Percentiles rank a stretch among this genome's conserved stretches.
phyloP scores from a whole-genome alignment of 2,888 invertebrate species.

The Polyploca ridens region DNA sequence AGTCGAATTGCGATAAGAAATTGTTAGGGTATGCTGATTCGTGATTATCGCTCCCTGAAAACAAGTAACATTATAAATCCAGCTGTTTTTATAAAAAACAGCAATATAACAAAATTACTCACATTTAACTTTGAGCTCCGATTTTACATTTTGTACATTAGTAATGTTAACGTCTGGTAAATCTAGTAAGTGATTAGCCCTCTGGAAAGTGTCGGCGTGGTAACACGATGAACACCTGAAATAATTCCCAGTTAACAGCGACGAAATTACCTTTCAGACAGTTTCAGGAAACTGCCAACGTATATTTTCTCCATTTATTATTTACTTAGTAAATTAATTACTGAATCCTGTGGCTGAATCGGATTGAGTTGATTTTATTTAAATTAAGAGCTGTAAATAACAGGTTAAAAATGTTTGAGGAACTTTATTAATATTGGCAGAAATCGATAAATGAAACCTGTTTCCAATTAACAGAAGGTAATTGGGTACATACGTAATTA shows the following conservation, averaged over 20 bases:
- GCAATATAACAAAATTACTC: constrained; percentile 48
- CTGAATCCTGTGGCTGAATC: too few relatives aligned
- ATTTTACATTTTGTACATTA: constrained; percentile 50
- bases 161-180: constrained; percentile 77
- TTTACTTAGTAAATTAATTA: neutral
- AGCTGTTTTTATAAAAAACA: too few relatives aligned
- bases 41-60: constrained; percentile 86
- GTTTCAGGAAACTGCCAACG: neutral
- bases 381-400: neutral
- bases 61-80: too few relatives aligned
- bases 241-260: constrained; percentile 20
- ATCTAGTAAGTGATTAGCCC: constrained; percentile 82
- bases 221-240: constrained; percentile 85
- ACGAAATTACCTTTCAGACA: neutral
- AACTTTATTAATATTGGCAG: neutral
- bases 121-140: constrained; percentile 80
- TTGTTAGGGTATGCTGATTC: constrained; percentile 75
- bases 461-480: too few relatives aligned
- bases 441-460: too few relatives aligned
- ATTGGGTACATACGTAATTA: too few relatives aligned
- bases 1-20: constrained; percentile 73
- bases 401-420: neutral
- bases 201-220: constrained; percentile 84
- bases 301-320: neutral
- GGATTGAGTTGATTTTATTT: neutral